These are phyloP conservation scores for Passer domesticus DNA, from an alignment of 2,113 vertebrate species.

Conservation along the genomic window DNA sequence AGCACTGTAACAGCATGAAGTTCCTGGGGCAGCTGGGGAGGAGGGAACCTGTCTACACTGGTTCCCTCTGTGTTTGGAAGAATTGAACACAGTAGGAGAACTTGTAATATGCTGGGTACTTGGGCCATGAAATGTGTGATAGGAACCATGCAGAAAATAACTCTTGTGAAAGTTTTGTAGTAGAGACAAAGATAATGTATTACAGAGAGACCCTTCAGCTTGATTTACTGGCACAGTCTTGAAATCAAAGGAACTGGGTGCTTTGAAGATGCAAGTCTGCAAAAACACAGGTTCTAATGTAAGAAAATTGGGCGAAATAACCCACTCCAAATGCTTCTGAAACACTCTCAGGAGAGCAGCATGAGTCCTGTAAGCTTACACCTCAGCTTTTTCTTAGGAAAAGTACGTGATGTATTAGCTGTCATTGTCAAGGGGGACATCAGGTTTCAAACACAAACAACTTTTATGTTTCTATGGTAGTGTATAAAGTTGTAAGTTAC, in stretches of 20 bases:
- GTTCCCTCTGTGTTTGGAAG: neutral
- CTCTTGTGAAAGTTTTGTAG: neutral
- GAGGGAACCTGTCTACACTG: neutral
- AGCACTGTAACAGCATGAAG: neutral
- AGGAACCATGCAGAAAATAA: neutral
- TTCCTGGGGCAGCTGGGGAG: neutral
- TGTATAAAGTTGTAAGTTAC: neutral
- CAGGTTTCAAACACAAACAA: neutral
- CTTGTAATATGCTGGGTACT: neutral
- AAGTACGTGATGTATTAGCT: neutral
- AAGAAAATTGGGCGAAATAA: neutral
- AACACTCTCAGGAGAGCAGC: neutral
- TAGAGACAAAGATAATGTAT: neutral
- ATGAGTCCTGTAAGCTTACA: neutral
- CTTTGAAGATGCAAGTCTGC: neutral
- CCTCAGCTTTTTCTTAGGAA: neutral
- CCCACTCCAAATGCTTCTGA: neutral
- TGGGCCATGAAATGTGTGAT: neutral
- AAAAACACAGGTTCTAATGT: neutral
- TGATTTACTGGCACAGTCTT: neutral
- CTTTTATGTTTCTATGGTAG: neutral
- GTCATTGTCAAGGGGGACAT: neutral
- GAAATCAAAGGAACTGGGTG: neutral
- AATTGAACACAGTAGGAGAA: neutral
- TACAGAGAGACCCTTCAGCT: neutral